Conservation (phyloP, 2,888 invertebrate species). For the Drosophila vallismaia region DNA sequence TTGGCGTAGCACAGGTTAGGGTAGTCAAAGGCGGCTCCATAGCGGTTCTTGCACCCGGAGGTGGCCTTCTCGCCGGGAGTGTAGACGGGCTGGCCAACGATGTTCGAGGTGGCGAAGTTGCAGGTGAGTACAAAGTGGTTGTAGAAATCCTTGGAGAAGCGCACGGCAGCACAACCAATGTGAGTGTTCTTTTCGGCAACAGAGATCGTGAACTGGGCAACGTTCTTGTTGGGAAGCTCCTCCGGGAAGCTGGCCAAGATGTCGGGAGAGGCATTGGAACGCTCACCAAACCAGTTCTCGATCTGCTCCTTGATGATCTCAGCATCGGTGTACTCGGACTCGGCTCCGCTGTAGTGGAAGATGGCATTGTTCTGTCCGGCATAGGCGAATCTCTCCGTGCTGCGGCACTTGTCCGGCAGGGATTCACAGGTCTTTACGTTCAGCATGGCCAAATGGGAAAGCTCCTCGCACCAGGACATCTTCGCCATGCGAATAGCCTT, state of each 20-base stretch:
- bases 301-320: slow-evolving; percentile 51
- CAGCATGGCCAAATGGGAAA: slow-evolving; percentile 36
- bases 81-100: slow-evolving; percentile 46
- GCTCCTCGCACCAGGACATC: slow-evolving; percentile 55
- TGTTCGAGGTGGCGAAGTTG: slow-evolving; percentile 49
- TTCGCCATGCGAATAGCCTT: slow-evolving; percentile 54
- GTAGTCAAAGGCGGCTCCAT: slow-evolving; percentile 55
- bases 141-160: slow-evolving; percentile 33
- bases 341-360: slow-evolving; percentile 47
- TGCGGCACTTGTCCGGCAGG: slow-evolving; percentile 49
- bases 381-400: slow-evolving; percentile 50
- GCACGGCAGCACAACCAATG: slow-evolving; percentile 52
- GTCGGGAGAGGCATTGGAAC: slow-evolving; percentile 37
- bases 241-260: slow-evolving; percentile 43
- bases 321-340: slow-evolving; percentile 45
- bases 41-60: slow-evolving; percentile 46
- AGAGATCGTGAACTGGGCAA: slow-evolving; percentile 52
- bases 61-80: slow-evolving; percentile 45
- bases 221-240: slow-evolving; percentile 43
- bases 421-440: slow-evolving; percentile 51
- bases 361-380: slow-evolving; percentile 52
- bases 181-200: slow-evolving; percentile 50
- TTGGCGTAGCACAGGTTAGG: slow-evolving; percentile 59
- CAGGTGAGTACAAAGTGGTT: slow-evolving; percentile 53
- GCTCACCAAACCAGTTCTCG: slow-evolving; percentile 49